Evolutionary conservation across 1,140 invertebrate genomes (phyloP), one percentile per base, ranked within the genome.

Genomic region (Drosophila gunungcola): DNA sequence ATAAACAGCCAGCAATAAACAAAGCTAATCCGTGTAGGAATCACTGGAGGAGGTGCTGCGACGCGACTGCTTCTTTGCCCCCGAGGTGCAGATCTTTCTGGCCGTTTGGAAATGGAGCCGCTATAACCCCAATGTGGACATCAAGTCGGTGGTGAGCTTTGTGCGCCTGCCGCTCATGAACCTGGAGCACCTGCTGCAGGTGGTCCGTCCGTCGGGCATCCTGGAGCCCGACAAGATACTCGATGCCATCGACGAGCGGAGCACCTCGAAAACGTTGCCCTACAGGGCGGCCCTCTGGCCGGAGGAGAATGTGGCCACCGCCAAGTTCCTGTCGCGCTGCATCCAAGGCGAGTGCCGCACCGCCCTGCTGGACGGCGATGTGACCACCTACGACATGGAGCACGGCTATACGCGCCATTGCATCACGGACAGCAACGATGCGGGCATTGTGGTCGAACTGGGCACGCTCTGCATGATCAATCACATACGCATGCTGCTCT

Each of bases 81-180:
- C 96, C 4, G 98, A 99, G 93, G 97, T 98, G 27, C 96, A 99
- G 80, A 99, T 99, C 70, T 99, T 99, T 93, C 94, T 95, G 80
- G 96, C 97, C 6, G 96, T 99, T 2, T 94, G 95, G 85, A 94
- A 94, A 51, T 99, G 98, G 98, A 96, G 96, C 65, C 95, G 95
- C 89, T 93, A 95, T 78, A 95, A 99, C 94, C 93, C 95, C 89
- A 94, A 95, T 73, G 78, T 95, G 27, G 95, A 96, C 77, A 89
- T 93, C 2, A 93, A 93, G 78, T 84, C 90, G 9, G 93, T 93
- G 10, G 93, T 95, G 12, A 93, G 94, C 61, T 94, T 93, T 80
- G 96, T 99, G 4, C 95, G 98, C 55, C 94, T 99, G 72, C 96
- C 97, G 7, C 94, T 99, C 43, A 98, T 99, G 95, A 88, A 85